A percentile compares a stretch with the other conserved stretches of the same genome.
Evolutionary conservation across 2,797 vertebrate genomes (phyloP).

Genomic region (Smutsia gigantea): DNA sequence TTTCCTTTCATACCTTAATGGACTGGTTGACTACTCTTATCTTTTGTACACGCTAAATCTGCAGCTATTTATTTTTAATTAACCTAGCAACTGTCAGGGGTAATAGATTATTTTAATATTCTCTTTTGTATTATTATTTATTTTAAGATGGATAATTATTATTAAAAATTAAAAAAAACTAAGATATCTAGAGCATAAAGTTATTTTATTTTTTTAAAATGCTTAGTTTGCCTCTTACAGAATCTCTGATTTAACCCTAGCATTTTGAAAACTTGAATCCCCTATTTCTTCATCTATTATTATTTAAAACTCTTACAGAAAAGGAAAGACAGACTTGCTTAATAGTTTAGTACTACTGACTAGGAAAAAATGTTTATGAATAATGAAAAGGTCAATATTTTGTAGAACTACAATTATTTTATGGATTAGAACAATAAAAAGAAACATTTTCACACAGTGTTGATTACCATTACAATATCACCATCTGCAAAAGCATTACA

Average conservation of each 20-base stretch:
- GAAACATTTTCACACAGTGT: background rate
- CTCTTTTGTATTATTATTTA: background rate
- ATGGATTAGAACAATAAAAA: conserved; percentile 54
- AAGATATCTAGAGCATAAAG: background rate
- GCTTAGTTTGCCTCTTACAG: background rate
- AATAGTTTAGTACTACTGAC: conserved; percentile 55
- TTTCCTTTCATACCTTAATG: background rate
- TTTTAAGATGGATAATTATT: background rate
- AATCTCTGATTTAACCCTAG: conserved; percentile 54
- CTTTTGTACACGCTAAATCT: background rate
- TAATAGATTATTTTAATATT: background rate
- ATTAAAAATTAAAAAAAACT: background rate
- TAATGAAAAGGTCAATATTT: background rate
- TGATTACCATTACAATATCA: conserved; percentile 21
- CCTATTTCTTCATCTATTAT: conserved; percentile 63
- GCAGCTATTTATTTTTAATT: background rate
- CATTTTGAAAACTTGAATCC: conserved; percentile 67
- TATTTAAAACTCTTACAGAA: conserved; percentile 52
- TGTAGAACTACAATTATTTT: background rate
- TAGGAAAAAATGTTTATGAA: conserved; percentile 16
- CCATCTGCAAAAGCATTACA: background rate
- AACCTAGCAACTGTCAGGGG: background rate
- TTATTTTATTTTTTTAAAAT: background rate
- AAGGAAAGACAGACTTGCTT: conserved; percentile 42
- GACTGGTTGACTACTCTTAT: background rate